These are phyloP conservation scores for Conchocele bisecta DNA, from an alignment of 2,888 invertebrate species.

Conservation along the genomic window DNA sequence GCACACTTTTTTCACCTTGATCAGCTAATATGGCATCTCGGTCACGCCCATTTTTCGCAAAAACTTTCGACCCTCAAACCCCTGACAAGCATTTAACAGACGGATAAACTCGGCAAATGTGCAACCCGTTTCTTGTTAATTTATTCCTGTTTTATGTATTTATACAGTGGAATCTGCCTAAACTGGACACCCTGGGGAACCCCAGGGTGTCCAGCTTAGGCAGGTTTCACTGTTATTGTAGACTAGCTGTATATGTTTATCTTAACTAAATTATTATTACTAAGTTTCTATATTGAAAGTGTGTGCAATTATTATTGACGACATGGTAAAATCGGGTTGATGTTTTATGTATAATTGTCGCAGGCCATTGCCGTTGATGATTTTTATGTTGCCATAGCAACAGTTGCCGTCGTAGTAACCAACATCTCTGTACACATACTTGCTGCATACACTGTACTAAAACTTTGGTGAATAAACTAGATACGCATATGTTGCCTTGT, in stretches of 20 bases:
- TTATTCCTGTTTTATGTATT: conserved; percentile 15
- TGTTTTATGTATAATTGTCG: background rate
- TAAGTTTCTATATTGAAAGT: background rate
- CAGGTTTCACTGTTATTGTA: background rate
- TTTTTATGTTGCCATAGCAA: background rate
- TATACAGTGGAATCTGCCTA: conserved; percentile 5
- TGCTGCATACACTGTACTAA: conserved; percentile 58
- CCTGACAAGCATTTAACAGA: conserved; percentile 57
- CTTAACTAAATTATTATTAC: background rate
- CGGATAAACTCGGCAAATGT: conserved; percentile 41
- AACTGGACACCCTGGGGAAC: too few relatives aligned
- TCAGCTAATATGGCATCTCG: conserved; percentile 31
- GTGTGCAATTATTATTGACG: background rate
- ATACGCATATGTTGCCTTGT: too few relatives aligned
- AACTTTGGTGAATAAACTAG: conserved; percentile 53
- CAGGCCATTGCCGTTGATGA: background rate
- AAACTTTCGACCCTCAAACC: conserved; percentile 46
- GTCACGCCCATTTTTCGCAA: conserved; percentile 52
- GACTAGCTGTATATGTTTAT: background rate
- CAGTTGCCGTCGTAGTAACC: background rate
- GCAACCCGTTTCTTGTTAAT: conserved; percentile 2
- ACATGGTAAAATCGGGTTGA: background rate
- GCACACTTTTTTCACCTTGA: background rate
- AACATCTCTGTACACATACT: background rate
- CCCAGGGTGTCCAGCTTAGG: background rate